A percentile compares a stretch with the other conserved stretches of the same genome.
These are phyloP conservation scores for Crambe crambe DNA, from an alignment of 37 sponge, comb jelly and placozoan species.

Conservation along the genomic window DNA sequence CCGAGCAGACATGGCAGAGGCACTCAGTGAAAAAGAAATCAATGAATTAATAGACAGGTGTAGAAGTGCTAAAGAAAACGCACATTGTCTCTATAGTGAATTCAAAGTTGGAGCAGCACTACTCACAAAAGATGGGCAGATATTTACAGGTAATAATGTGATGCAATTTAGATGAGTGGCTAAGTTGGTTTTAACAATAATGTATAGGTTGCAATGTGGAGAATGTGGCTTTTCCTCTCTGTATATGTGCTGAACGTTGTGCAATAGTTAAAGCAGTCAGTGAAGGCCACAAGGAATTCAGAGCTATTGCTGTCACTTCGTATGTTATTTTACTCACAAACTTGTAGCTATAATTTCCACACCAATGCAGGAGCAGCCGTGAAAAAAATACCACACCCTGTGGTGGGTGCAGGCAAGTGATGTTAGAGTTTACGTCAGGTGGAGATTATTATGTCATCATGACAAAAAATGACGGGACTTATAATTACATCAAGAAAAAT, in stretches of 20 bases:
- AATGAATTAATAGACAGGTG: conserved; percentile 33
- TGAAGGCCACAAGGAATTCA: conserved; percentile 72
- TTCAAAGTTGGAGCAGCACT: conserved; percentile 90
- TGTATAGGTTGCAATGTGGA: conserved; percentile 92
- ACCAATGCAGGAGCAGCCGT: conserved; percentile 37
- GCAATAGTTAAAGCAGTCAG: conserved; percentile 92
- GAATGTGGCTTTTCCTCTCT: conserved; percentile 76
- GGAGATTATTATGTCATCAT: no score
- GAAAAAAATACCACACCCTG: conserved; percentile 71
- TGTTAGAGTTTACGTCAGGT: no score
- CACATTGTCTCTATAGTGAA: conserved; percentile 82
- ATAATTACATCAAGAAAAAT: no score
- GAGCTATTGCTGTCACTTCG: conserved; percentile 79
- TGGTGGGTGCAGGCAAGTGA: conserved; percentile 85
- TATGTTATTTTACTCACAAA: no score
- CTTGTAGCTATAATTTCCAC: no score
- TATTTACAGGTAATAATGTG: conserved; percentile 72
- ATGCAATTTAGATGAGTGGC: no score
- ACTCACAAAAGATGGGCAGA: conserved; percentile 45
- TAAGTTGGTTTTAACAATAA: no score
- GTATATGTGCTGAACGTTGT: conserved; percentile 84
- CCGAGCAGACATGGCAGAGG: not conserved
- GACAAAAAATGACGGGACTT: no score
- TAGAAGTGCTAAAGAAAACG: conserved; percentile 51
- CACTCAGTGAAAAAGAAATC: not conserved